Evolutionary conservation across 2,113 vertebrate genomes (phyloP), one percentile per base, ranked within the genome.

Genomic region (Oryzias javanicus): DNA sequence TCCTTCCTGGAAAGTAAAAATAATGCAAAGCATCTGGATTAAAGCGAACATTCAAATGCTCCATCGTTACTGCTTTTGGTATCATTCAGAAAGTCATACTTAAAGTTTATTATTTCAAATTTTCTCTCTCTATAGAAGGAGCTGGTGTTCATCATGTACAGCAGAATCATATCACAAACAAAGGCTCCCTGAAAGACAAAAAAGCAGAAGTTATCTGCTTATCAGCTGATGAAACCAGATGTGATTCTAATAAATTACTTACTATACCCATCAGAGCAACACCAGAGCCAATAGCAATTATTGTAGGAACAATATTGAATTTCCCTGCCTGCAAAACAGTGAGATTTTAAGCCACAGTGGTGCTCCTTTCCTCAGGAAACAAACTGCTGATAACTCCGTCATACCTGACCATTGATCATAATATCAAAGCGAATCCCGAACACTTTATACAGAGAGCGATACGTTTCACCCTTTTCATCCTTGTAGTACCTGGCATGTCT

Each of bases 361-460:
- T 47, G 16, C 18, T 5, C 1, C n/a, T n/a, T n/a, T n/a, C n/a
- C n/a, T n/a, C n/a, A n/a, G n/a, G n/a, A 42, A 55, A 40, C 6
- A 20, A 44, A 44, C 27, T 15, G 15, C 22, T 41, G 17, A 18
- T 45, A 57, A 55, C 6, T 27, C 35, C 54, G 22, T 20, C 57
- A 45, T 85, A 98, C 97, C 95, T 95, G 89, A 71, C 96, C 97
- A 0, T 93, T 95, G 46, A 98, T 92, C 89, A 96, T 93, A 72
- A 99, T 94, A 12, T 98, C 95, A n/a, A 99, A 96, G 71, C 96
- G 95, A 87, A 99, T 97, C 6, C 97, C 97, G 0, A 93, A 97
- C 0, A 95, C 96, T 90, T 99, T 99, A 63, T 93, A 93, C 55
- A 99, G 86, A 0, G 91, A 95, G 44, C 97, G 89, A 79, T 89